Conservation (phyloP, 2,797 vertebrate genomes). For the Spinus pinus region DNA sequence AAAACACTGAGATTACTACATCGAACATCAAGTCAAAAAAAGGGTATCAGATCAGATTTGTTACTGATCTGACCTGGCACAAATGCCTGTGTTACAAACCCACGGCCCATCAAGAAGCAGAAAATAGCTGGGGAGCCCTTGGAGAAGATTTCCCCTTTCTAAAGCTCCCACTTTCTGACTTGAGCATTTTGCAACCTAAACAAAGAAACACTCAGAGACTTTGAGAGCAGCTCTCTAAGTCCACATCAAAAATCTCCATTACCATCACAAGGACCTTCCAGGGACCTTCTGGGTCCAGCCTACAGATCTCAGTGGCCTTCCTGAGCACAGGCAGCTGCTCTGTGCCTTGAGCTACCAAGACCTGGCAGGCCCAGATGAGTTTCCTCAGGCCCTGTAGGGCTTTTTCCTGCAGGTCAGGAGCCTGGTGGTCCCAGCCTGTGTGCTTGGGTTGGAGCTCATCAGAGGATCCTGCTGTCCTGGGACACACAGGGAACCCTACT, state of each 20-base stretch:
- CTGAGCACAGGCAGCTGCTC: not conserved
- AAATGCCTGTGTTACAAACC: not conserved
- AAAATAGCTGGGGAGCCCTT: not conserved
- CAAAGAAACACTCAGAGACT: not conserved
- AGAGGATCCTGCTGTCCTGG: rapidly evolving
- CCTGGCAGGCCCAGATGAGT: not conserved
- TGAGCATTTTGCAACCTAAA: not conserved
- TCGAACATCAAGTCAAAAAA: not conserved
- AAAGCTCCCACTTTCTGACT: not conserved
- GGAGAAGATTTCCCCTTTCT: not conserved
- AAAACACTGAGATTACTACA: not conserved
- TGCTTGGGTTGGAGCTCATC: not conserved
- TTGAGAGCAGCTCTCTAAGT: not conserved
- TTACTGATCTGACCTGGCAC: not conserved
- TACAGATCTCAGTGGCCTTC: not conserved
- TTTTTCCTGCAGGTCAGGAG: not conserved
- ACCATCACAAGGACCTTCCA: not conserved
- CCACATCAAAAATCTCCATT: not conserved
- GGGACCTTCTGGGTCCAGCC: not conserved
- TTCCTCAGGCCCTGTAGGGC: rapidly evolving
- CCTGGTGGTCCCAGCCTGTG: rapidly evolving
- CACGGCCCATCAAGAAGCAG: not conserved
- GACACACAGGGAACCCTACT: not conserved
- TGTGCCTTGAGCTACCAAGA: not conserved
- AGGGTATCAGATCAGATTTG: not conserved